Evolutionary conservation across 2,113 vertebrate genomes (phyloP), one percentile per base, ranked within the genome.

Genomic region (Entomyzon cyanotis): DNA sequence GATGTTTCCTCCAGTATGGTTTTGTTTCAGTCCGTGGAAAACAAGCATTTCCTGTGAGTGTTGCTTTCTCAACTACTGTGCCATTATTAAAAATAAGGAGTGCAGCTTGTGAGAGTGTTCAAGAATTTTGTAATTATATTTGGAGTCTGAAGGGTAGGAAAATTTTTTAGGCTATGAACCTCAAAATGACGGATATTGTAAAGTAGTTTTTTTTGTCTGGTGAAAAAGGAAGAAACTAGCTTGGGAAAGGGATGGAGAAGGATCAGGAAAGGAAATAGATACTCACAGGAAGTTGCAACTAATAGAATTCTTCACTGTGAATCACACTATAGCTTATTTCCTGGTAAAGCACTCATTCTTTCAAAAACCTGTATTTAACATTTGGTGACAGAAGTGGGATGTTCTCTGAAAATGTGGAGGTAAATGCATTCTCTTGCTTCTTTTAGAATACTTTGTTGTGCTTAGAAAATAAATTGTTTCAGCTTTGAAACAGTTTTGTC

Each of bases 211-310:
- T 70, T 78, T 79, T 37, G 15, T 49, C 12, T 73, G 13, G 14
- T 41, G 24, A 81, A 37, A 64, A 41, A 53, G 3, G 14, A 22
- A 80, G 33, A 56, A 79, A 25, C 15, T 58, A 31, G 3, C 58
- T 82, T 87, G 65, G 79, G 67, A 88, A 83, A 35, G 33, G 67
- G 20, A 73, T 80, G 39, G 14, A 80, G n/a, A 39, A 80, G 60
- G 62, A 95, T 55, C 50, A 83, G 85, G 63, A 88, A 77, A 35
- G 68, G 85, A 93, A 94, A 65, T 27, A 68, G 44, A 81, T 91
- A n/a, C 49, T 92, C 39, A 70, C 44, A 92, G 96, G 95, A 96
- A 94, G 42, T 83, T 62, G 65, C 49, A 94, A n/a, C 55, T 76
- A 69, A 44, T 24, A 76, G 62, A 63, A 74, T 90, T 90, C 49